Conservation (phyloP, 37 sponge, comb jelly and placozoan species). For the Crambe crambe region DNA sequence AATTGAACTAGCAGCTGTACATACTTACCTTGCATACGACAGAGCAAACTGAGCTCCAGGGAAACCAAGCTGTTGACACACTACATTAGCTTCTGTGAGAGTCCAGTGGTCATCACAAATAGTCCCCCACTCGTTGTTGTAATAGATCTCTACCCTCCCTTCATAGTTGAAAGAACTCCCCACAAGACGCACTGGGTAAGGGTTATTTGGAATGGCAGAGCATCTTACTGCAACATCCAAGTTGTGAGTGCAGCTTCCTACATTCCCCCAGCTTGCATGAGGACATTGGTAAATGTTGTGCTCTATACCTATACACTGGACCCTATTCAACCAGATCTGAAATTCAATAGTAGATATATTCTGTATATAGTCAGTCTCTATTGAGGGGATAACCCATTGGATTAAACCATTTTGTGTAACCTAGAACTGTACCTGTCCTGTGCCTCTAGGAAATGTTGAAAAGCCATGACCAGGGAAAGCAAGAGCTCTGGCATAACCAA, state of each 20-base stretch:
- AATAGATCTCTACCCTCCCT: slow-evolving; percentile 20
- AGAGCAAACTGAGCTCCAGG: slow-evolving; percentile 14
- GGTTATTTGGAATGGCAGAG: slow-evolving; percentile 24
- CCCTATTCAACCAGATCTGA: slow-evolving; percentile 61
- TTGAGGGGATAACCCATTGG: not conserved
- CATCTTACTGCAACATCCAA: slow-evolving; percentile 40
- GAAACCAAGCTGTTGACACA: slow-evolving; percentile 40
- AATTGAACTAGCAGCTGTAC: not conserved
- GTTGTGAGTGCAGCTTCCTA: slow-evolving; percentile 5
- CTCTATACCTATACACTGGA: slow-evolving; percentile 59
- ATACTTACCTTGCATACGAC: not conserved
- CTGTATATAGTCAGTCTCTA: not conserved
- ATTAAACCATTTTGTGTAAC: not conserved
- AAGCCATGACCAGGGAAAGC: not conserved
- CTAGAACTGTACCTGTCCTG: slow-evolving; percentile 15
- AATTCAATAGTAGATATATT: not conserved
- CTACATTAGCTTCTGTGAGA: slow-evolving; percentile 15
- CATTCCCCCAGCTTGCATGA: slow-evolving; percentile 26
- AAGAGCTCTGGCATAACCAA: slow-evolving; percentile 45
- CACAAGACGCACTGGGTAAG: slow-evolving; percentile 21
- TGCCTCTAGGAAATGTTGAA: slow-evolving; percentile 25
- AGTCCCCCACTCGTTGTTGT: slow-evolving; percentile 44
- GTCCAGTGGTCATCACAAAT: slow-evolving; percentile 69
- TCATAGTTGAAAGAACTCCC: not conserved
- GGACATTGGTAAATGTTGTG: slow-evolving; percentile 33